Evolutionary conservation across 2,113 vertebrate species (phyloP), one percentile per base, ranked within the genome.

Genomic region (Sakesphorus luctuosus): DNA sequence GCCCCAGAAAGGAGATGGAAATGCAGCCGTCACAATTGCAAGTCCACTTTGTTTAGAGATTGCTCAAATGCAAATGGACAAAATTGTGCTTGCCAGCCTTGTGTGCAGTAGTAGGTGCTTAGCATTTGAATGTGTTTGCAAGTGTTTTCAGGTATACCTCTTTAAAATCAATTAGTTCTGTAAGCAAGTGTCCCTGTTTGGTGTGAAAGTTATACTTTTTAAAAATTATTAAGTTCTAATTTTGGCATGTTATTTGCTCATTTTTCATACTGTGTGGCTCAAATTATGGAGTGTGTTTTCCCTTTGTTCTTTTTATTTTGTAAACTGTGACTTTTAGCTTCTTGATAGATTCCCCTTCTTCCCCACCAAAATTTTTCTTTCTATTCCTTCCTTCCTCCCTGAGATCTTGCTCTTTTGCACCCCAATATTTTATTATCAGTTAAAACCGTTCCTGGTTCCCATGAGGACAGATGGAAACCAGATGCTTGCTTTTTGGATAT

Each of bases 401-500:
- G 63, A 87, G 67, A 52, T 65, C 35, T 82, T 95, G 73, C 14
- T 90, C 43, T 96, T 96, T 93, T 93, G 89, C 73, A 89, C 87
- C 81, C 65, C 43, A 72, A 18, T 96, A 91, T 95, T 90, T 97
- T 93, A 87, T 95, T 96, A 97, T 68, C 55, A 62, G 71, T 63
- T 94, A 67, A 95, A 97, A 46, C 33, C 13, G 16, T 90, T 73
- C 31, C 38, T 89, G 38, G 53, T 82, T 97, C 90, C 85, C 86
- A 78, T 81, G 91, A 97, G 89, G 95, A 65, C 66, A 95, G 94
- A 97, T 97, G 85, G 93, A 97, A 98, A 97, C 73, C 97, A 98
- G 97, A 98, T 97, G 94, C 89, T 97, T 63, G 36, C 18, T 89
- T 75, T 97, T 93, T 89, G 69, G 52, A 89, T 87, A 8, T 43